Evolutionary conservation across 2,888 invertebrate species (phyloP).

Genomic region (Amphipoea oculea): DNA sequence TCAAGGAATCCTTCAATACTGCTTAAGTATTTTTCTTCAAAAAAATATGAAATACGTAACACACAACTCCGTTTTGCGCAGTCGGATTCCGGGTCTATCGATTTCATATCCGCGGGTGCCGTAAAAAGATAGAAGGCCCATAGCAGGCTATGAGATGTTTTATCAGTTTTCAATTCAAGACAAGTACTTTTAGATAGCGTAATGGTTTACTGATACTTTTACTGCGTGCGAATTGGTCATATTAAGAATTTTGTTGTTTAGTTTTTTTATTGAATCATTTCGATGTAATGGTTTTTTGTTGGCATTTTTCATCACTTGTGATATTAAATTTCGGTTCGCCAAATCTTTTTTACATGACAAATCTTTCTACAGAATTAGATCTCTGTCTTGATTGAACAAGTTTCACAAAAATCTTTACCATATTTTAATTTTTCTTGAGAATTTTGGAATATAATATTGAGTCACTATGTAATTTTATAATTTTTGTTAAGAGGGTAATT

Average conservation of each 20-base stretch:
- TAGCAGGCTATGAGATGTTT: constrained; percentile 45
- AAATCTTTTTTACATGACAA: neutral
- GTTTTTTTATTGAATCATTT: neutral
- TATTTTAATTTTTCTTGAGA: constrained; percentile 4
- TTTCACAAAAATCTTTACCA: neutral
- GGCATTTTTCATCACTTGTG: neutral
- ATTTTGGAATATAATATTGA: constrained; percentile 15
- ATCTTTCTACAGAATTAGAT: neutral
- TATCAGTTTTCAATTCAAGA: constrained; percentile 58
- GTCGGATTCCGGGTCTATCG: constrained; percentile 31
- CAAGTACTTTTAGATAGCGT: constrained; percentile 43
- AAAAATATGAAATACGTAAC: neutral
- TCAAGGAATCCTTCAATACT: neutral
- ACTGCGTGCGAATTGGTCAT: neutral
- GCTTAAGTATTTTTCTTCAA: neutral
- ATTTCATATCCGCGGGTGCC: constrained; percentile 40
- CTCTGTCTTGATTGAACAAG: neutral
- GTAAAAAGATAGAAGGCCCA: constrained; percentile 47
- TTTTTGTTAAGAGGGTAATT: constrained; percentile 14
- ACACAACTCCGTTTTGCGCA: constrained; percentile 10
- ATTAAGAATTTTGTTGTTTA: neutral
- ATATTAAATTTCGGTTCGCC: neutral
- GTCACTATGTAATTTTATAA: constrained; percentile 32
- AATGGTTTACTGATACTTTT: constrained; percentile 27
- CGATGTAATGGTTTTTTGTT: neutral